Conservation (phyloP, 2,113 vertebrate genomes). For the Catagonus wagneri region DNA sequence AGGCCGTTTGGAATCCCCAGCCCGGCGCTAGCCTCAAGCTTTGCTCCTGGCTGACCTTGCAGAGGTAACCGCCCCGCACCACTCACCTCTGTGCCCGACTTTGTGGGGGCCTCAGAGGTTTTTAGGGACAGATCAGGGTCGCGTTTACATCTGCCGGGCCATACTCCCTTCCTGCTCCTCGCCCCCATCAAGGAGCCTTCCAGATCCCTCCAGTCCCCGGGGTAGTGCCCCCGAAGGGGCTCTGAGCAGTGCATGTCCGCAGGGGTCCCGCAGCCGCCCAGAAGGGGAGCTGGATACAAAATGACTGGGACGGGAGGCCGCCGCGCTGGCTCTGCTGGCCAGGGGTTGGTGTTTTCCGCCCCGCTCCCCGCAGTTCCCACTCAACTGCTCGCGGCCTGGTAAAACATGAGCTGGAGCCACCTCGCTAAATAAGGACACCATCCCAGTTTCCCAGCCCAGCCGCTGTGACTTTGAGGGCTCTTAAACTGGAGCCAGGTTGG, state of each 20-base stretch:
- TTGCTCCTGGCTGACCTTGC: conserved; percentile 39
- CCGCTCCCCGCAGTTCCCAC: not conserved
- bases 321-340: not conserved
- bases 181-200: not conserved
- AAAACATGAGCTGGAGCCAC: conserved; percentile 31
- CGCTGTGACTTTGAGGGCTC: not conserved
- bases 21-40: not conserved
- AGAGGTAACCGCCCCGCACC: not conserved
- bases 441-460: conserved; percentile 10
- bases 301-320: not conserved
- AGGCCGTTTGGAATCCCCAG: conserved; percentile 1
- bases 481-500: not conserved
- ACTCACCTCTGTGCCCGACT: not conserved
- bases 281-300: conserved; percentile 16
- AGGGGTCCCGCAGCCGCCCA: not conserved
- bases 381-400: not conserved
- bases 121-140: not conserved
- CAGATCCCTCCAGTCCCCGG: not conserved
- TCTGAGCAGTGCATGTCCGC: not conserved
- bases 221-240: not conserved
- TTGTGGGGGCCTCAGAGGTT: not conserved
- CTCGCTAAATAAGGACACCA: conserved; percentile 41
- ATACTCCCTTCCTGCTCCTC: not conserved
- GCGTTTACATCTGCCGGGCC: not conserved
- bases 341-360: not conserved